Conservation (phyloP, 23 tunicate species). For the Ciona savignyi region DNA sequence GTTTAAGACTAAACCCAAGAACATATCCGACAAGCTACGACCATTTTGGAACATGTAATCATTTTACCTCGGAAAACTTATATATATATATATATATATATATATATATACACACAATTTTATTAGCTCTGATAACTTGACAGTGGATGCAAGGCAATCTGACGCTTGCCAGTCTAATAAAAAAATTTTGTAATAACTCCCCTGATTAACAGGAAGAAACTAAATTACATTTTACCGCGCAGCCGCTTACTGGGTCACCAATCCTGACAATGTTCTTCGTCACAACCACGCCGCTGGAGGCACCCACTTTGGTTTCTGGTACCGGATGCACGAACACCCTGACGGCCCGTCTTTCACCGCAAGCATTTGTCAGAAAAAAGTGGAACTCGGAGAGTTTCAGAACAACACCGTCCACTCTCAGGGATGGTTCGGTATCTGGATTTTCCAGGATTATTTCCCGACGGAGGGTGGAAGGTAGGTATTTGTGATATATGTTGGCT, state of each 20-base stretch:
- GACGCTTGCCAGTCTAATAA: too few relatives aligned
- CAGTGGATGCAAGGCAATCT: too few relatives aligned
- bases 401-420: conserved; percentile 97
- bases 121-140: too few relatives aligned
- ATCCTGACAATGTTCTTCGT: conserved; percentile 75
- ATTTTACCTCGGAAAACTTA: too few relatives aligned
- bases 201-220: too few relatives aligned
- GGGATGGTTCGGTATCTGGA: conserved; percentile 99
- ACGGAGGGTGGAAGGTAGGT: conserved; percentile 32
- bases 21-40: too few relatives aligned
- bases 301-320: conserved; percentile 98
- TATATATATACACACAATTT: too few relatives aligned
- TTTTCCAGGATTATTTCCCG: conserved; percentile 58
- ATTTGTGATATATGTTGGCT: too few relatives aligned
- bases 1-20: too few relatives aligned
- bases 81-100: too few relatives aligned
- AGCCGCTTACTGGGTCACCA: conserved; percentile 97
- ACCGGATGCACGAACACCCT: conserved; percentile 87
- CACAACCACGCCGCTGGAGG: conserved; percentile 98
- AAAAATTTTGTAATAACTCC: too few relatives aligned
- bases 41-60: too few relatives aligned
- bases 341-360: conserved; percentile 87
- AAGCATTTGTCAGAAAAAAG: conserved; percentile 61
- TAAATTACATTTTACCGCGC: not conserved
- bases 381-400: conserved; percentile 53